Evolutionary conservation across 2,888 invertebrate genomes (phyloP).

Genomic region (Caenorhabditis angaria): DNA sequence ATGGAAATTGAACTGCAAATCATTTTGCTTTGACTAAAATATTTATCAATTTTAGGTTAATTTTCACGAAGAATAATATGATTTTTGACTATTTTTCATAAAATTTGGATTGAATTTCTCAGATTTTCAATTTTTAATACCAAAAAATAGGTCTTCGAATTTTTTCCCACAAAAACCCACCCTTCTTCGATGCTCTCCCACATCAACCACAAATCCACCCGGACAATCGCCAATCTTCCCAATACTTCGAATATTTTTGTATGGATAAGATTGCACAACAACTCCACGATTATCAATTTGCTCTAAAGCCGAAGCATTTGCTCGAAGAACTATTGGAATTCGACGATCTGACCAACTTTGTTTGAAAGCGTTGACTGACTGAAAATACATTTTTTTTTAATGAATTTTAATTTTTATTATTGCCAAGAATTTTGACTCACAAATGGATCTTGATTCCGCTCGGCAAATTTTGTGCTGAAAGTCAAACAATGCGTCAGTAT

Average conservation of each 20-base stretch:
- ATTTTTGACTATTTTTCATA: too few species aligned
- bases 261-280: conserved; percentile 52
- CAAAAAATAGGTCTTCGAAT: too few species aligned
- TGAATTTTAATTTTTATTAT: background rate
- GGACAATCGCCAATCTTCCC: conserved; percentile 80
- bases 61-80: too few species aligned
- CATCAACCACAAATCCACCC: conserved; percentile 90
- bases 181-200: conserved; percentile 88
- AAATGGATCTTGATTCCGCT: conserved; percentile 38
- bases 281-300: conserved; percentile 76
- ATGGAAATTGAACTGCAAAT: too few species aligned
- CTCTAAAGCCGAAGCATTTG: conserved; percentile 89
- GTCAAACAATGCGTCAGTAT: conserved; percentile 87
- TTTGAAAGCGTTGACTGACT: conserved; percentile 80
- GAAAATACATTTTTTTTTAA: conserved; percentile 1
- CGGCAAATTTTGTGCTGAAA: conserved; percentile 61
- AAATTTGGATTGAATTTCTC: too few species aligned
- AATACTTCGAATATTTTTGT: conserved; percentile 53
- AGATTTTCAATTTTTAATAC: too few species aligned
- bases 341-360: conserved; percentile 95
- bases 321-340: conserved; percentile 86
- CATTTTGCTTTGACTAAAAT: too few species aligned
- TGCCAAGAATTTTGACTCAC: conserved; percentile 33
- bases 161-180: too few species aligned
- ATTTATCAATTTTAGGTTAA: too few species aligned